A percentile compares a stretch with the other conserved stretches of the same genome.
Evolutionary conservation across 2,113 vertebrate genomes (phyloP).

Genomic region (Epinephelus cyanopodus): DNA sequence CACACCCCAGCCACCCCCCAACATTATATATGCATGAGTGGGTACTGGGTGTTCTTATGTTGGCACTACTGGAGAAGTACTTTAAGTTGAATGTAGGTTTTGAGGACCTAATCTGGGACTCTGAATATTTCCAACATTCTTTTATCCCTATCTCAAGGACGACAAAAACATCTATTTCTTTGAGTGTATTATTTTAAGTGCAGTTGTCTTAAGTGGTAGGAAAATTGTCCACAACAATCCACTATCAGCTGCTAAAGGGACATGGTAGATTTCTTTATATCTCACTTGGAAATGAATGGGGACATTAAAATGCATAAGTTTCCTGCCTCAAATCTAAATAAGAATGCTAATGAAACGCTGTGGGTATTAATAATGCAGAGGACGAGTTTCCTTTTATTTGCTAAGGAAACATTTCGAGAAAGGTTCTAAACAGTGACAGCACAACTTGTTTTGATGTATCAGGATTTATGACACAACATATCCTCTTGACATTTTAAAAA

Average conservation of each 20-base stretch:
- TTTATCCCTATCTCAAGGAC: conserved; percentile 35
- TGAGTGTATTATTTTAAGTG: not conserved
- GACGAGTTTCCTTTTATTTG: conserved; percentile 63
- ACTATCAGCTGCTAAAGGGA: conserved; percentile 15
- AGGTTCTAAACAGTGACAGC: conserved; percentile 41
- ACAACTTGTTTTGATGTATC: conserved; percentile 55
- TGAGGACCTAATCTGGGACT: conserved; percentile 39
- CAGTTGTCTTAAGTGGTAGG: conserved; percentile 6
- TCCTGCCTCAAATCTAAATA: conserved; percentile 75
- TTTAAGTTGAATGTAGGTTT: conserved; percentile 42
- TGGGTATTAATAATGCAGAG: conserved; percentile 72
- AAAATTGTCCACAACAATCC: conserved; percentile 29
- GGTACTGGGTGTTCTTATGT: conserved; percentile 6
- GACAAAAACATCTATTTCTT: not conserved
- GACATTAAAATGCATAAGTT: conserved; percentile 79
- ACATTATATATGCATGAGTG: not conserved
- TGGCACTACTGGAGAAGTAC: conserved; percentile 32
- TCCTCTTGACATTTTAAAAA: conserved; percentile 61
- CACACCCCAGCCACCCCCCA: too few species aligned
- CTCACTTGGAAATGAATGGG: conserved; percentile 58
- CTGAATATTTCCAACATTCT: conserved; percentile 37
- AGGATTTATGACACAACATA: conserved; percentile 44
- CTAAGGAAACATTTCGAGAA: conserved; percentile 66
- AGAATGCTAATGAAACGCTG: conserved; percentile 75
- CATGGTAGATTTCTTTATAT: conserved; percentile 46